phyloP scores from a whole-genome alignment of 2,113 vertebrate genomes.

The Mastomys natalensis region DNA sequence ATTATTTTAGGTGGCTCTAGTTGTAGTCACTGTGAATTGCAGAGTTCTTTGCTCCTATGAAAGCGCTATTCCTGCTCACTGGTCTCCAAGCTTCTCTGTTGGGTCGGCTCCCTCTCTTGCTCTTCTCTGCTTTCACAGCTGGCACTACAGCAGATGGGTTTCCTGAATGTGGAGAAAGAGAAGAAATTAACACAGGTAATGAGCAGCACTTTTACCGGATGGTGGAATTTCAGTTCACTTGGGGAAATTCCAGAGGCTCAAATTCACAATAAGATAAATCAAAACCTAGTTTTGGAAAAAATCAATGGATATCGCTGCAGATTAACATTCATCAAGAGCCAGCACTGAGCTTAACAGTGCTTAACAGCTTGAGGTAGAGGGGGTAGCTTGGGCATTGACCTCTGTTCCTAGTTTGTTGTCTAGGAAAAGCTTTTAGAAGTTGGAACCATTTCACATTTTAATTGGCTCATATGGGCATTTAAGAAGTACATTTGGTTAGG shows the following conservation, averaged over 20 bases:
- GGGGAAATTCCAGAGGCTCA: conserved; percentile 70
- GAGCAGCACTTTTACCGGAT: conserved; percentile 70
- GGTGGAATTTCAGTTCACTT: conserved; percentile 67
- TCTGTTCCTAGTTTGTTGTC: conserved; percentile 51
- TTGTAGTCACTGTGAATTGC: not conserved
- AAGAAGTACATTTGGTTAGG: conserved; percentile 38
- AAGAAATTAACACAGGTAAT: conserved; percentile 74
- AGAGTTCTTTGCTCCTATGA: not conserved
- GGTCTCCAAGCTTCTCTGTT: not conserved
- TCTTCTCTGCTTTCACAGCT: conserved; percentile 61
- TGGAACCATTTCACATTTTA: conserved; percentile 69
- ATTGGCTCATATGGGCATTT: conserved; percentile 68
- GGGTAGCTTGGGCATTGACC: conserved; percentile 8
- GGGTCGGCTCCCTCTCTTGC: not conserved
- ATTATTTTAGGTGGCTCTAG: conserved; percentile 2
- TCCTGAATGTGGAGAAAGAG: conserved; percentile 49
- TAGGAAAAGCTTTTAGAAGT: conserved; percentile 53
- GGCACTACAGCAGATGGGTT: conserved; percentile 61
- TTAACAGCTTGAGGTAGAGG: not conserved
- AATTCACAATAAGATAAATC: conserved; percentile 67
- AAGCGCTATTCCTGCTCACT: not conserved
- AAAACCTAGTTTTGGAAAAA: conserved; percentile 73
- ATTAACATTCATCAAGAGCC: conserved; percentile 34
- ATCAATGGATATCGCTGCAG: not conserved
- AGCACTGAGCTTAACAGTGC: not conserved